phyloP scores from a whole-genome alignment of 2,113 vertebrate species.

The Myiagra hebetior region DNA sequence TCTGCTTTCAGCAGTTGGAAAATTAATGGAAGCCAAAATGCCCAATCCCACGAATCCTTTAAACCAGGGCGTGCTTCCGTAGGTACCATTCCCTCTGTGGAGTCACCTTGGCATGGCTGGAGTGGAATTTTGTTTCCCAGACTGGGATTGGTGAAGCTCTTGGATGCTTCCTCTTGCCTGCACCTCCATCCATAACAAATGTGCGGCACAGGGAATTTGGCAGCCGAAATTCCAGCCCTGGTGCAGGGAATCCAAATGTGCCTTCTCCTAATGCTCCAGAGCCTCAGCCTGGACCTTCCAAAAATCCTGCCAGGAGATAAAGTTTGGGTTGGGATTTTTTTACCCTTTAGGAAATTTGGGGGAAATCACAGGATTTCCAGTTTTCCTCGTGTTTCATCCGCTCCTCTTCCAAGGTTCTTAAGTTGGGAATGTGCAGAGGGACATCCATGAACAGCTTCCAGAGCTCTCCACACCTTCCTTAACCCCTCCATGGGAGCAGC shows the following conservation, averaged over 20 bases:
- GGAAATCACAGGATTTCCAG: not conserved
- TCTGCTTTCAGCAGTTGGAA: conserved; percentile 2
- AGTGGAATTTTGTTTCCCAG: not conserved
- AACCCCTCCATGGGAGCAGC: not conserved
- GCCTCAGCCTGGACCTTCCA: not conserved
- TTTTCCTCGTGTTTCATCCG: not conserved
- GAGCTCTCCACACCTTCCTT: not conserved
- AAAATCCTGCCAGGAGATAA: not conserved
- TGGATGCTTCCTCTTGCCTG: not conserved
- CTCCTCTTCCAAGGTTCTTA: not conserved
- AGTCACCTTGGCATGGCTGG: not conserved
- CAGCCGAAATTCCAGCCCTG: not conserved
- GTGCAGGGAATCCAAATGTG: not conserved
- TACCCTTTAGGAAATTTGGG: not conserved
- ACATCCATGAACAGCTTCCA: not conserved
- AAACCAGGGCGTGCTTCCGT: not conserved
- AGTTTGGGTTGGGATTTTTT: not conserved
- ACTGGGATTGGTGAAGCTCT: not conserved
- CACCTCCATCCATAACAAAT: rapidly evolving
- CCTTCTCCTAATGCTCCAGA: not conserved
- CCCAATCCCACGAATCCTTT: not conserved
- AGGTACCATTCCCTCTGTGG: not conserved
- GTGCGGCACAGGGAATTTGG: not conserved
- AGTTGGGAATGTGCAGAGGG: not conserved
- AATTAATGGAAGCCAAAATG: not conserved